Evolutionary conservation across 2,888 invertebrate species (phyloP), one percentile per base, ranked within the genome.

Genomic region (Chouioia cunea): DNA sequence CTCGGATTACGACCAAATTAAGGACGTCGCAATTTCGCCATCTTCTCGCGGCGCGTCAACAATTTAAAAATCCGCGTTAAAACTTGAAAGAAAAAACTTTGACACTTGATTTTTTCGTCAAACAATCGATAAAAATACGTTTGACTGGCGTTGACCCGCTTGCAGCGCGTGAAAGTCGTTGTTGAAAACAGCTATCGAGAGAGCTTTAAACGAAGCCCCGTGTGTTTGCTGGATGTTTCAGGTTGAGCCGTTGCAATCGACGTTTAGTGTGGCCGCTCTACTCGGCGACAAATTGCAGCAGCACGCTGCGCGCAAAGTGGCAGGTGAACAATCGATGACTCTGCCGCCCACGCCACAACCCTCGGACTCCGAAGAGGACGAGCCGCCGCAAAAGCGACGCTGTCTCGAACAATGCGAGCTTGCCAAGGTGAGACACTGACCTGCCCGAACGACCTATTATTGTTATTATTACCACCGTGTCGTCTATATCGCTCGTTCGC

Each of bases 331-430:
- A 70, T 75, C 74, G 36, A 73, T 73, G 47, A 74, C 74, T 62
- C 75, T 85, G 22, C 85, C 85, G 12, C 83, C 93, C 67, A 95
- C 95, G 2, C 95, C 95, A 0, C 94, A 95, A 84, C 93, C 94
- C 20, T 95, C 95, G 0, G 95, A 96, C 84, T 93, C 93, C 0
- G 95, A 95, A 87, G 91, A 94, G 85, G 89, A 90, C 77, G 90
- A 89, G 83, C 87, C 88, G 36, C 86, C 87, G 20, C 83, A 85
- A 71, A 73, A 74, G 46, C 87, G 88, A 27, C 86, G 87, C 16
- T 83, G 85, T 71, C 79, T 86, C 50, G 86, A 90, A 79, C 60
- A 66, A 43, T 87, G 88, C 78, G 90, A 90, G 81, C 85, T 90
- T 78, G 88, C 88, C 75, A 85, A 85, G 82, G 86, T 86, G 78